Conservation (phyloP, 2,113 vertebrate genomes). For the Ciconia boyciana region DNA sequence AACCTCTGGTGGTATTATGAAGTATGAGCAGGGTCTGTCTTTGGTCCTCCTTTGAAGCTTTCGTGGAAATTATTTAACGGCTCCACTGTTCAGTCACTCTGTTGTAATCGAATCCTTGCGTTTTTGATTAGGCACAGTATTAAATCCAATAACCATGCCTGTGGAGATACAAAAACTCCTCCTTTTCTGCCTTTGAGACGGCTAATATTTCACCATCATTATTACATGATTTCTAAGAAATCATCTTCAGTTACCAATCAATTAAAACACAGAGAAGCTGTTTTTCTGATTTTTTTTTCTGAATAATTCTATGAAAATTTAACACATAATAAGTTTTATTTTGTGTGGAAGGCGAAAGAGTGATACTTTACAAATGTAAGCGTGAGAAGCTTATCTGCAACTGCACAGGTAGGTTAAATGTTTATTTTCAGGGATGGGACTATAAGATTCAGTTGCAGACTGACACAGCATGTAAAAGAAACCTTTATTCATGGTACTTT, state of each 20-base stretch:
- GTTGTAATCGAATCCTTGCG: neutral
- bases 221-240: neutral
- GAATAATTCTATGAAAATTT: neutral
- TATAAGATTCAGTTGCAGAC: neutral
- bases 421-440: neutral
- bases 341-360: neutral
- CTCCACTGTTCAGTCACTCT: neutral
- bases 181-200: neutral
- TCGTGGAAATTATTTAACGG: neutral
- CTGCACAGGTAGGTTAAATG: neutral
- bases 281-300: neutral
- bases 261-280: neutral
- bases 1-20: neutral
- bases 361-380: neutral
- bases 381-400: neutral
- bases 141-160: neutral
- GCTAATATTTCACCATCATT: neutral
- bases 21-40: neutral
- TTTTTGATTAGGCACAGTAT: neutral
- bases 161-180: neutral
- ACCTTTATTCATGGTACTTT: neutral
- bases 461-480: neutral
- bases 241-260: neutral
- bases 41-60: neutral
- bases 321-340: neutral